Percentiles rank a stretch among this genome's conserved stretches.
These are phyloP conservation scores for Orientallactaga sibirica DNA, from an alignment of 2,797 vertebrate genomes.

Conservation along the genomic window DNA sequence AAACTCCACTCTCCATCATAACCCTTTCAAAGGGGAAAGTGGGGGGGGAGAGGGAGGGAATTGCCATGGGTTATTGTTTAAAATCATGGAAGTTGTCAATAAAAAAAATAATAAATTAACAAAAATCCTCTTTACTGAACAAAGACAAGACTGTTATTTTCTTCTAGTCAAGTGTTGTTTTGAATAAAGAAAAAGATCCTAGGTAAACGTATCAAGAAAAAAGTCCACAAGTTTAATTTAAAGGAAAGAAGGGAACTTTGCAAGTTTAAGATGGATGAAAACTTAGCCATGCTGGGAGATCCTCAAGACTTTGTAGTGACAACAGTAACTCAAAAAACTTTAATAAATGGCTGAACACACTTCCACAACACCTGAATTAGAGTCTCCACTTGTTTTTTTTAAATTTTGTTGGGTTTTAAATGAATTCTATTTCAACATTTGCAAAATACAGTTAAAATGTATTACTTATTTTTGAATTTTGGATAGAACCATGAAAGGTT, in stretches of 20 bases:
- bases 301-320: neutral
- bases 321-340: slow-evolving; percentile 24
- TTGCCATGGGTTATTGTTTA: no score
- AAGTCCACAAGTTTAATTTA: neutral
- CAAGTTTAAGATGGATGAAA: slow-evolving; percentile 32
- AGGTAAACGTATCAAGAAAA: neutral
- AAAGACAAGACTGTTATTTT: neutral
- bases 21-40: no score
- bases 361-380: slow-evolving; percentile 26
- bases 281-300: neutral
- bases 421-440: neutral
- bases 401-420: slow-evolving; percentile 46
- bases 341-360: neutral
- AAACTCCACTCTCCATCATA: no score
- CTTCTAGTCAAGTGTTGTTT: neutral
- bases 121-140: neutral
- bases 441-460: slow-evolving; percentile 50
- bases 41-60: no score
- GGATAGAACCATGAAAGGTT: neutral
- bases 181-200: neutral
- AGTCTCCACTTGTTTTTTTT: slow-evolving; percentile 9
- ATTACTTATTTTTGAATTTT: neutral
- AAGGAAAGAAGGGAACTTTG: neutral
- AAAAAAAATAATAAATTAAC: no score
- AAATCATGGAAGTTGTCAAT: no score